These are phyloP conservation scores for Pteropus rufus DNA, from an alignment of 2,797 vertebrate genomes.

Conservation along the genomic window DNA sequence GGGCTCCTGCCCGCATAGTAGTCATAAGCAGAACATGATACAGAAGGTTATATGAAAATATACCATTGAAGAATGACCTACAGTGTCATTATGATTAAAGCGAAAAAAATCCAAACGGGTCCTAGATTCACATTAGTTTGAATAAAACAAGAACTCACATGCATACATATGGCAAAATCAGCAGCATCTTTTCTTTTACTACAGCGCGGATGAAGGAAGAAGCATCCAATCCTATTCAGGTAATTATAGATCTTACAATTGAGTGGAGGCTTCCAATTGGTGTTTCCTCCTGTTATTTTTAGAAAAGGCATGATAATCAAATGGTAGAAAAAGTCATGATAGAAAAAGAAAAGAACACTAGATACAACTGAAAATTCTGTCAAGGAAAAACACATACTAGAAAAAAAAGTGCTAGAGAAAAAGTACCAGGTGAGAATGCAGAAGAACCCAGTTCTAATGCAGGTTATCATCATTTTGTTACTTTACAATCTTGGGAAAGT, in stretches of 20 bases:
- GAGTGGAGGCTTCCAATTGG: constrained; percentile 85
- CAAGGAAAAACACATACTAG: not conserved
- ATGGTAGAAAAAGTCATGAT: not conserved
- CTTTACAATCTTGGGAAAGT: not conserved
- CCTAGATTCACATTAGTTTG: not conserved
- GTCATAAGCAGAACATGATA: not conserved
- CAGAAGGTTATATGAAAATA: not conserved
- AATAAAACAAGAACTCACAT: constrained; percentile 77
- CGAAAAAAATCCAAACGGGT: not conserved
- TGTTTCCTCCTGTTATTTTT: constrained; percentile 79
- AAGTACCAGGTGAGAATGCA: not conserved
- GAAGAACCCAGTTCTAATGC: not conserved
- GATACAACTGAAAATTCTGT: not conserved
- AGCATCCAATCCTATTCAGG: constrained; percentile 86
- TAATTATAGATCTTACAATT: constrained; percentile 85
- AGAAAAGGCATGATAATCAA: not conserved
- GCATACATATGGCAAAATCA: constrained; percentile 87
- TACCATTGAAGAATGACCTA: not conserved
- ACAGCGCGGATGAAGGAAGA: constrained; percentile 88
- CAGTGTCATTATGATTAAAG: not conserved
- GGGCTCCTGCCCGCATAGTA: not conserved
- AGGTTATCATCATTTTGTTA: not conserved
- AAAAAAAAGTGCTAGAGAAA: not conserved
- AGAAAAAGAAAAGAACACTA: not conserved
- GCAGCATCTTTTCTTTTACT: constrained; percentile 85